Evolutionary conservation across 2,113 vertebrate species (phyloP), one percentile per base, ranked within the genome.

Genomic region (Albula goreensis): DNA sequence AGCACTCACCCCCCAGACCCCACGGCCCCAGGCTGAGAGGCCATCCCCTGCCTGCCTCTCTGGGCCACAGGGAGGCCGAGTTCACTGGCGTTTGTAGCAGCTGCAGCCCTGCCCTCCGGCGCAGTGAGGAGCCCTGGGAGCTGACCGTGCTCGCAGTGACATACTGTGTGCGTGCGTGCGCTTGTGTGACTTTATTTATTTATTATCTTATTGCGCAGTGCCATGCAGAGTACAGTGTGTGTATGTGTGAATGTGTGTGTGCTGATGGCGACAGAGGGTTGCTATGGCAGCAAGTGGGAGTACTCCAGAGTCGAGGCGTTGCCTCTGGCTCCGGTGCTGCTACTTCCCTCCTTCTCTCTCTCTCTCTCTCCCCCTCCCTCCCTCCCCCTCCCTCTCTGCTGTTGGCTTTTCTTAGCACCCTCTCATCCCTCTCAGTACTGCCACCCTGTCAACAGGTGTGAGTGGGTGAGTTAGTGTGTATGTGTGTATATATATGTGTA

Each of bases 261-360:
- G 86, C 80, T 10, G 19, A 56, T 52, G 86, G 85, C 77, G 87
- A 89, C 85, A 84, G 87, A 87, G 89, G 80, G 93, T 94, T 94
- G 86, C 93, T 92, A 93, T 94, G 91, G 92, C 86, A 93, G 90
- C 92, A 48, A 91, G 91, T 87, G 50, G 89, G 91, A 90, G 90
- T 90, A 87, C 90, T 93, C 31, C 48, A 88, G 90, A 91, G 93
- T 49, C 88, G 92, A 92, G 91, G 90, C 90, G 89, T 92, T 93
- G 90, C 89, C 88, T 87, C 86, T 90, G 90, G 87, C 89, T 90
- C 86, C 85, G 92, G 82, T 57, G 49, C 17, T 12, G 6, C 22
- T 48, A n/a, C 7, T 81, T 82, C 91, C 89, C 88, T 89, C 78
- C 85, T 12, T 79, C 77, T 83, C 63, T 52, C 25, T 83, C 70